phyloP scores from a whole-genome alignment of 53 echinoderm and acorn worm genomes.

The Actinopyga echinites region DNA sequence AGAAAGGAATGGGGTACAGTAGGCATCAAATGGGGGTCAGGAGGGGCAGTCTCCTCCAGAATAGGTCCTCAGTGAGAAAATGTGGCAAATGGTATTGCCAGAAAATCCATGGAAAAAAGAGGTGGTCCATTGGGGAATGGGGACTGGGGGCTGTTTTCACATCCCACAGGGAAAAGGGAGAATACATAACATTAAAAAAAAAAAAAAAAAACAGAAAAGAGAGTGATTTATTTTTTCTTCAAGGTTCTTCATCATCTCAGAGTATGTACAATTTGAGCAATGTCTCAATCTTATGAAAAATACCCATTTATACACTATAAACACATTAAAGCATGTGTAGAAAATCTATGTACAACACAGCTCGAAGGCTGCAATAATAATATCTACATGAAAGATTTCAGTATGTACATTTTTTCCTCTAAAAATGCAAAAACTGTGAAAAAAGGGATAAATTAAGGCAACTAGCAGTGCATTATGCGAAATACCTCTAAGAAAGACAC shows the following conservation, averaged over 20 bases:
- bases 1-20: too few species aligned
- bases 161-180: too few species aligned
- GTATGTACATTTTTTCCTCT: constrained; percentile 14
- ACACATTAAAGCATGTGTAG: constrained; percentile 1
- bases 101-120: too few species aligned
- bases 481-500: constrained; percentile 24
- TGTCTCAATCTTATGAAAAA: constrained; percentile 3
- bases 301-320: constrained; percentile 14
- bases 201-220: not conserved
- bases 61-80: too few species aligned
- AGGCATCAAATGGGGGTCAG: too few species aligned
- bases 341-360: constrained; percentile 24
- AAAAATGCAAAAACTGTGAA: constrained; percentile 22
- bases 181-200: too few species aligned
- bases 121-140: too few species aligned
- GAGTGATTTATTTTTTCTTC: not conserved
- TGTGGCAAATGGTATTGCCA: too few species aligned
- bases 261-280: constrained; percentile 2
- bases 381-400: constrained; percentile 25
- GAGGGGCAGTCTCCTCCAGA: too few species aligned
- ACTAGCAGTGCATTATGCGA: constrained; percentile 29
- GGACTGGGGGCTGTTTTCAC: too few species aligned
- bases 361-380: constrained; percentile 7
- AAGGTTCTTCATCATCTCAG: not conserved
- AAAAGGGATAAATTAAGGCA: constrained; percentile 39